Evolutionary conservation across 53 echinoderm and acorn worm genomes (phyloP).

Genomic region (Holothuria leucospilota): DNA sequence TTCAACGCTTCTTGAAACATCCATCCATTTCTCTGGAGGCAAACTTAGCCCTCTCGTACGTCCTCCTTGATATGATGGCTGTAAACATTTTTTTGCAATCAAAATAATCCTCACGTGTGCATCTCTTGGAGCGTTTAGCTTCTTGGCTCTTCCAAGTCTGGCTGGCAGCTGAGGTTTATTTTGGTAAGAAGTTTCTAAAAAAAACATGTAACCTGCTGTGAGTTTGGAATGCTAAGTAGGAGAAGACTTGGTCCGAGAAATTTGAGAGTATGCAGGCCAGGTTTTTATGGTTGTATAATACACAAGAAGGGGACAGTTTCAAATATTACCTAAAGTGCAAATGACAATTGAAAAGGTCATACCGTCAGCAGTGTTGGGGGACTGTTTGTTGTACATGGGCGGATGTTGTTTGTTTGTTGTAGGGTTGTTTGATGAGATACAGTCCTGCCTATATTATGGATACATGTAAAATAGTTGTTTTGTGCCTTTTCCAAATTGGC

Average conservation of each 20-base stretch:
- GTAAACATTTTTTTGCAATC: conserved; percentile 28
- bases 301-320: neutral
- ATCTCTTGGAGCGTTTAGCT: neutral
- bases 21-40: no score
- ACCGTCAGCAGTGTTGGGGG: no score
- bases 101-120: conserved; percentile 13
- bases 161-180: conserved; percentile 2
- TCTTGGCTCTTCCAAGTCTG: neutral
- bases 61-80: neutral
- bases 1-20: no score
- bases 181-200: conserved; percentile 8
- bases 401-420: no score
- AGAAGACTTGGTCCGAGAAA: neutral
- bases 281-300: neutral
- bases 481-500: no score
- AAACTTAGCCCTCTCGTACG: no score
- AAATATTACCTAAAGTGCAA: neutral
- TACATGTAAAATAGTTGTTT: no score
- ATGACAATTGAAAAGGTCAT: no score
- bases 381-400: no score
- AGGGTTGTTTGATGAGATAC: no score
- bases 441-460: no score
- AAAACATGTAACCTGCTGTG: neutral
- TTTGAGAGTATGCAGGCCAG: neutral
- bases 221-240: conserved; percentile 6